Evolutionary conservation across 2,113 vertebrate species (phyloP).

Genomic region (Accipiter virgatus): DNA sequence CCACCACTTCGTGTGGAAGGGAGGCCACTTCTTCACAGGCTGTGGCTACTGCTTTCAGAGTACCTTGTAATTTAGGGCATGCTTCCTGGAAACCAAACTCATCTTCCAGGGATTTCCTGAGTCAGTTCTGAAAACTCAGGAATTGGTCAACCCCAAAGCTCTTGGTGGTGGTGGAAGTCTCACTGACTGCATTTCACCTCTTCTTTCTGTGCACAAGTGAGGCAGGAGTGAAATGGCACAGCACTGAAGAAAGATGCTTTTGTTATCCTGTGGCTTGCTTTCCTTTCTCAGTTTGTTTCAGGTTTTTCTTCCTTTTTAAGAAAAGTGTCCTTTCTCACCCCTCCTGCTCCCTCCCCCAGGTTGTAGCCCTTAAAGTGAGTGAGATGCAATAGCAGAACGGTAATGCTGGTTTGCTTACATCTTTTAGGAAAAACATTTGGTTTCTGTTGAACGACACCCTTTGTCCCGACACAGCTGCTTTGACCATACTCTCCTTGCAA

Average conservation of each 20-base stretch:
- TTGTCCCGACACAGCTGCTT: not conserved
- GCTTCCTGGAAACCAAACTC: not conserved
- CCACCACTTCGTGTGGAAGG: not conserved
- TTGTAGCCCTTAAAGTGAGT: not conserved
- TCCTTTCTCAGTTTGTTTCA: not conserved
- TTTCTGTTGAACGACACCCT: not conserved
- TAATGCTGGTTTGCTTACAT: not conserved
- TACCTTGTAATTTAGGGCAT: not conserved
- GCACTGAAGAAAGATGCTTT: not conserved
- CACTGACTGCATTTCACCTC: not conserved
- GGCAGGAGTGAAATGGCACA: not conserved
- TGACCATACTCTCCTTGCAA: not conserved
- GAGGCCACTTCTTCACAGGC: not conserved
- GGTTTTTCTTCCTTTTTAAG: not conserved
- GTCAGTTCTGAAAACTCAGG: not conserved
- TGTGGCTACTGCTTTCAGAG: not conserved
- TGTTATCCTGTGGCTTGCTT: not conserved
- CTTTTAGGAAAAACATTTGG: not conserved
- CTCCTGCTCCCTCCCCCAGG: not conserved
- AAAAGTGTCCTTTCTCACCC: not conserved
- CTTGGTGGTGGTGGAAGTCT: not conserved
- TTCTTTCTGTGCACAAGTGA: not conserved
- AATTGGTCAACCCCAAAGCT: not conserved
- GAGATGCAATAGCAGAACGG: not conserved
- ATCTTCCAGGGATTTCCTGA: not conserved